These are phyloP conservation scores for Pteruthius melanotis DNA, from an alignment of 2,113 vertebrate species.

Conservation along the genomic window DNA sequence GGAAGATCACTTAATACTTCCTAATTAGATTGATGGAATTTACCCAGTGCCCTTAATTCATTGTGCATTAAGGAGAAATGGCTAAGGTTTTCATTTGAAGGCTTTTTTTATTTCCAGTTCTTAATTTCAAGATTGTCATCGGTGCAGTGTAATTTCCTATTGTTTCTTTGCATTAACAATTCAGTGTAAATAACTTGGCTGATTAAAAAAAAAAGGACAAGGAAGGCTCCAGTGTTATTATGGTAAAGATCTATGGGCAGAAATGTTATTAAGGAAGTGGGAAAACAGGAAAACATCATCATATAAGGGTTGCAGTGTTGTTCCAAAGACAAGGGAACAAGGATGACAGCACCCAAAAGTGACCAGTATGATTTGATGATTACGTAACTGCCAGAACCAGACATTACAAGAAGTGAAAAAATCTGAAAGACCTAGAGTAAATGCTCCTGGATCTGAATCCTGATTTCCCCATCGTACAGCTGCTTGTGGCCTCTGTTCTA, in stretches of 20 bases:
- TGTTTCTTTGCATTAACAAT: background rate
- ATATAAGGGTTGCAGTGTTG: background rate
- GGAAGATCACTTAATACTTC: background rate
- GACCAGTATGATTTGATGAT: background rate
- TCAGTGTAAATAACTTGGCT: background rate
- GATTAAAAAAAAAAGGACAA: background rate
- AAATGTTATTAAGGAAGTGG: background rate
- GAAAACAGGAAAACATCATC: background rate
- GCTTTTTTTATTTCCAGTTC: constrained; percentile 1
- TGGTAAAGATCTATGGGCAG: background rate
- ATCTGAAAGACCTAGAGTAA: background rate
- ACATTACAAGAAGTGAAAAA: background rate
- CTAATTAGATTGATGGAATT: constrained; percentile 41
- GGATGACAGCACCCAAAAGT: background rate
- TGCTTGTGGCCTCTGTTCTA: background rate
- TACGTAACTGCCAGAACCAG: background rate
- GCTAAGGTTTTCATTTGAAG: background rate
- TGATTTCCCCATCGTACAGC: background rate
- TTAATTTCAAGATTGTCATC: constrained; percentile 40
- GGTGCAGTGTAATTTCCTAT: background rate
- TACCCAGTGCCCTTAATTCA: constrained; percentile 4
- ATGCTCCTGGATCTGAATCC: background rate
- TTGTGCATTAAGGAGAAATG: background rate
- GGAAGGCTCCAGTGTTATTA: background rate
- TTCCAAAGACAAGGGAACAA: background rate